Evolutionary conservation across 2,113 vertebrate genomes (phyloP).

Genomic region (Dascyllus trimaculatus): DNA sequence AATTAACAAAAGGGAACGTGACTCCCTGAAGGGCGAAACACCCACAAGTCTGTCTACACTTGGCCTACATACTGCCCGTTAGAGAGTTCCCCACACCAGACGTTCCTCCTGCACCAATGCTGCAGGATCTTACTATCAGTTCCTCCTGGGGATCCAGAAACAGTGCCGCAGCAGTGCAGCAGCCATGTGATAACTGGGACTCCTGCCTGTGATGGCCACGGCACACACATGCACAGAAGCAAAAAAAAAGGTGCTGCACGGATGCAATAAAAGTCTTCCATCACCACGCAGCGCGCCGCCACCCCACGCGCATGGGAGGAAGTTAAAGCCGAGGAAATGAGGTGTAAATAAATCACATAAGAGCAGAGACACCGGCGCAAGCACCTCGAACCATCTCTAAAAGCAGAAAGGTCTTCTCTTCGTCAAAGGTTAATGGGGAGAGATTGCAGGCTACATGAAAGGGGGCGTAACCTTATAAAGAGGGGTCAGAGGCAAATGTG

Average conservation of each 20-base stretch:
- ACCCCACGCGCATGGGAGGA: slow-evolving; percentile 4
- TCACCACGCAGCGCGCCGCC: slow-evolving; percentile 6
- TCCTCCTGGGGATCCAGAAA: slow-evolving; percentile 62
- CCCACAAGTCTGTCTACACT: slow-evolving; percentile 74
- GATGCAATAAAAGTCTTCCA: slow-evolving; percentile 27
- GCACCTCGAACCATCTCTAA: slow-evolving; percentile 12
- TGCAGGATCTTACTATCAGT: slow-evolving; percentile 67
- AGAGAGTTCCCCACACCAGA: slow-evolving; percentile 62
- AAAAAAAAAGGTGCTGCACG: slow-evolving; percentile 2
- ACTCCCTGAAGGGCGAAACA: slow-evolving; percentile 56
- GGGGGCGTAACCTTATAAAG: slow-evolving; percentile 41
- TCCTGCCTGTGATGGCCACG: slow-evolving; percentile 17
- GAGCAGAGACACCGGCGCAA: not conserved
- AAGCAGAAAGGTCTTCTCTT: slow-evolving; percentile 45
- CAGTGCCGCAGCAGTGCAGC: slow-evolving; percentile 65
- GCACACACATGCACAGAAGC: slow-evolving; percentile 9
- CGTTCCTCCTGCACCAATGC: slow-evolving; percentile 44
- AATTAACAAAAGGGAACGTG: slow-evolving; percentile 58
- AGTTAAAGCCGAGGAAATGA: slow-evolving; percentile 15
- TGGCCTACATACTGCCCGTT: slow-evolving; percentile 65
- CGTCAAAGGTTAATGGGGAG: slow-evolving; percentile 45
- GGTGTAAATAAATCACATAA: slow-evolving; percentile 28
- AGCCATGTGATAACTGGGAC: slow-evolving; percentile 48
- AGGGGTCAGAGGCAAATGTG: slow-evolving; percentile 40
- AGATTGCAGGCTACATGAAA: slow-evolving; percentile 44